Conservation (phyloP, 2,113 vertebrate genomes). For the Sapayoa aenigma region DNA sequence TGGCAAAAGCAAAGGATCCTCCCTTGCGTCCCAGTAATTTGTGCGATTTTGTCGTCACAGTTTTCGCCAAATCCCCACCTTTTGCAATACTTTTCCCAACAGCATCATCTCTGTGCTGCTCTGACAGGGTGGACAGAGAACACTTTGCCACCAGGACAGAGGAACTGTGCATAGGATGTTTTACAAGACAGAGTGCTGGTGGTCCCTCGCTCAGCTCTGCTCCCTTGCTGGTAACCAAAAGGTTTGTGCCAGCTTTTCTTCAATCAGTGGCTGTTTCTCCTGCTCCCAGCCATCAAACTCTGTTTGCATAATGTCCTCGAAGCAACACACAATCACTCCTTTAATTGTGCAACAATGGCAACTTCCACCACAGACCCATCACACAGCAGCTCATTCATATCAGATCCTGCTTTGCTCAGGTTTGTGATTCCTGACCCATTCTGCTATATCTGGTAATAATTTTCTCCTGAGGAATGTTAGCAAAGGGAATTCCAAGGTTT, state of each 20-base stretch:
- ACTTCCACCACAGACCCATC: neutral
- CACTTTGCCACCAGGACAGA: neutral
- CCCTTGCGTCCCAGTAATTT: neutral
- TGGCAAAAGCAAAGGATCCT: neutral
- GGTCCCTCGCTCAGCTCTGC: neutral
- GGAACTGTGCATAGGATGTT: too few relatives aligned
- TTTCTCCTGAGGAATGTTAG: neutral
- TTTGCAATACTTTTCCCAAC: neutral
- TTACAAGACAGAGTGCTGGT: neutral
- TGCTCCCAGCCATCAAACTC: neutral
- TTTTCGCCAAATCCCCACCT: neutral
- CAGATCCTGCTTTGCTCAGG: neutral
- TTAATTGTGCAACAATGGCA: neutral
- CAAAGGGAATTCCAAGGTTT: neutral
- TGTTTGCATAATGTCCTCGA: neutral
- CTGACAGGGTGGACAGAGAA: neutral
- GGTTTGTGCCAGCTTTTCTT: neutral
- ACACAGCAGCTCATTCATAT: fast-evolving
- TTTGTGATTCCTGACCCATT: neutral
- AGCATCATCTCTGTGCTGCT: neutral
- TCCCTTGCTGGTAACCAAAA: neutral
- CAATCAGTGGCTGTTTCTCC: neutral
- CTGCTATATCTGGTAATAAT: neutral
- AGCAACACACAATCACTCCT: neutral
- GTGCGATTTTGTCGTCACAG: neutral